Conservation (phyloP, 2,797 vertebrate species). For the Coranthus polyacanthus region DNA sequence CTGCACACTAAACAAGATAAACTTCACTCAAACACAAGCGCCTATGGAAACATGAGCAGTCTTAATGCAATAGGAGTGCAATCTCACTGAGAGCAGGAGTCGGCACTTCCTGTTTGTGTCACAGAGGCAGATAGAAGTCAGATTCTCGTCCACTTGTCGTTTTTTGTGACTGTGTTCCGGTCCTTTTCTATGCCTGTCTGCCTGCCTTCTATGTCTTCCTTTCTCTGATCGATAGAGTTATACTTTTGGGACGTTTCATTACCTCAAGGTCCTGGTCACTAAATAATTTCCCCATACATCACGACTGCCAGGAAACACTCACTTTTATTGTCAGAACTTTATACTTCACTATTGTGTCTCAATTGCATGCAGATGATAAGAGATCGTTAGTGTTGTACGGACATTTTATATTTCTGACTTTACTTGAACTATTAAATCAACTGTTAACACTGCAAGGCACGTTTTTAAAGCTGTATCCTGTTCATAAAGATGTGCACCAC, state of each 20-base stretch:
- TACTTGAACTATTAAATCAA: slow-evolving; percentile 18
- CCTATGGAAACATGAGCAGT: background rate
- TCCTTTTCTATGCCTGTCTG: background rate
- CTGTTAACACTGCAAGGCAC: slow-evolving; percentile 10
- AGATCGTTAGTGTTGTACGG: slow-evolving; percentile 9
- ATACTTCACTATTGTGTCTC: slow-evolving; percentile 1
- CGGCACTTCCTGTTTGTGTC: slow-evolving; percentile 75
- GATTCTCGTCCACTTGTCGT: slow-evolving; percentile 6
- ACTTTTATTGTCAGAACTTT: slow-evolving; percentile 18
- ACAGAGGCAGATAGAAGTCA: slow-evolving; percentile 49
- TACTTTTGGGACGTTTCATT: slow-evolving; percentile 11
- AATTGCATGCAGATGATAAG: slow-evolving; percentile 8
- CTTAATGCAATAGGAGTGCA: no score
- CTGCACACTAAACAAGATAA: background rate
- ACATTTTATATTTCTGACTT: slow-evolving; percentile 19
- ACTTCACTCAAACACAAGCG: background rate
- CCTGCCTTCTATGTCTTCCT: background rate
- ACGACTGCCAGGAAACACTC: slow-evolving; percentile 3
- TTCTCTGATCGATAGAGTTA: no score
- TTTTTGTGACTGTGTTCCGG: slow-evolving; percentile 1
- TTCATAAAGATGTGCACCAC: slow-evolving; percentile 22
- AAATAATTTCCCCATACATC: no score
- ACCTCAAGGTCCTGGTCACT: background rate
- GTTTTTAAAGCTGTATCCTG: slow-evolving; percentile 24
- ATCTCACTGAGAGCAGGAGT: slow-evolving; percentile 36